Base-by-base conservation (phyloP, 2,888 invertebrate species). In the Epistrophella euchroma region DNA sequence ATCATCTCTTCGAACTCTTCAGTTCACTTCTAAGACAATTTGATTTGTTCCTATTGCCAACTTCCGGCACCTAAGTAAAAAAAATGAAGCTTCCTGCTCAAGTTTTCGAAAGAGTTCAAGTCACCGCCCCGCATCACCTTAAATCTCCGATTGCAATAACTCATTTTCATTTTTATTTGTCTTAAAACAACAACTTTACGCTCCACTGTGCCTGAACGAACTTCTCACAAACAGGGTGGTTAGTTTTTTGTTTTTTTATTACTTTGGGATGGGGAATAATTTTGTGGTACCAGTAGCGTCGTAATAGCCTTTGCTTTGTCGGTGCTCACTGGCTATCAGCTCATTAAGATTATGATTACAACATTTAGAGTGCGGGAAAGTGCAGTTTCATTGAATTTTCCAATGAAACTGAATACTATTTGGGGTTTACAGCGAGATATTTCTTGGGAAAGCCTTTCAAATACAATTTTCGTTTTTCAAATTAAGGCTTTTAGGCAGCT, bases 291-390 rank as follows among this genome's bases (percentile, higher is more conserved):
- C 84, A 71, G 84, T 75, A 84, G 79, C 79, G 73, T 40, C 19
- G 35, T 68, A 17, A 25, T 7, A 37, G 37, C 22, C 0, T 25
- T 50, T 37, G 9, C 79, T 81, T 85, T 85, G 85, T 81, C 85
- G 85, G 81, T 50, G 60, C 68, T 52, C 64, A 68, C 22, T 70
- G 62, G 85, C 81, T 85, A 85, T 85, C 85, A 85, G 68, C 81
- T 85, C 85, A 85, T 81, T 85, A 81, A 85, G 85, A 85, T 85
- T 85, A 60, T 85, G 80, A 85, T 77, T 81, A 77, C 76, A 68
- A 13, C 7, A 17, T 55, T 77, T 64, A 85, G 73, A 76, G 84
- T 64, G 52, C 64, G 74, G 74, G 70, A 50, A 70, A 85, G 80
- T 85, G 85, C 76, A 73, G 85, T 85, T 73, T 68, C 85, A 85